A percentile compares a stretch with the other conserved stretches of the same genome.
Conservation (phyloP, 2,888 invertebrate genomes). For the Hypercompe scribonia region DNA sequence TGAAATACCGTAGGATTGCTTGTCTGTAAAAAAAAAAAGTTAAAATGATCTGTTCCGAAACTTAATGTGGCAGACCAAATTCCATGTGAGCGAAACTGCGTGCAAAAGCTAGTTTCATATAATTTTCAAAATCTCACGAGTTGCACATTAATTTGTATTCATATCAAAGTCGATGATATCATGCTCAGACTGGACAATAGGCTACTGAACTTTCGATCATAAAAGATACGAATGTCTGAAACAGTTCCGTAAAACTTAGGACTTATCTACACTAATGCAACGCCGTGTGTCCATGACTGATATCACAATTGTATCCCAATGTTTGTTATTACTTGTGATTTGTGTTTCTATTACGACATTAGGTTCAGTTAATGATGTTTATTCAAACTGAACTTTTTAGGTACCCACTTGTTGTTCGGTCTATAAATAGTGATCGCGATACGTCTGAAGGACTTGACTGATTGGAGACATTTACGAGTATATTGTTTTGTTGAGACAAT, state of each 20-base stretch:
- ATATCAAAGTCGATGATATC: constrained; percentile 32
- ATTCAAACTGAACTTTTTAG: not conserved
- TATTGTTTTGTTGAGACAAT: not conserved
- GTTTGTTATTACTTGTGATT: not conserved
- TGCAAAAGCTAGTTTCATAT: too few species aligned
- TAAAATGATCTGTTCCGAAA: too few species aligned
- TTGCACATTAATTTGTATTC: constrained; percentile 21
- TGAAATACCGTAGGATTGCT: too few species aligned
- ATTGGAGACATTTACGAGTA: not conserved
- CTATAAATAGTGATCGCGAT: not conserved
- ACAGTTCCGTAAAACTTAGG: constrained; percentile 14
- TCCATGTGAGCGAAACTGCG: too few species aligned
- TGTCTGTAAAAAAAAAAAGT: too few species aligned
- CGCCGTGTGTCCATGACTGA: not conserved
- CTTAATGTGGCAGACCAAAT: too few species aligned
- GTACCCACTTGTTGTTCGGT: not conserved
- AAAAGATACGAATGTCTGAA: constrained; percentile 21
- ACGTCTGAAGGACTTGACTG: constrained; percentile 1
- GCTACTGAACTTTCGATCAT: constrained; percentile 41
- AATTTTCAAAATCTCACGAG: constrained; percentile 13
- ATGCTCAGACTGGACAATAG: constrained; percentile 36
- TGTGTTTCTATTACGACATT: not conserved
- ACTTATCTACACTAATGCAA: not conserved
- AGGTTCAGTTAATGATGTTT: not conserved
- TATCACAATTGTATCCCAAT: not conserved